Conservation (phyloP, 1,140 invertebrate genomes). For the Pseudoatta argentina region DNA sequence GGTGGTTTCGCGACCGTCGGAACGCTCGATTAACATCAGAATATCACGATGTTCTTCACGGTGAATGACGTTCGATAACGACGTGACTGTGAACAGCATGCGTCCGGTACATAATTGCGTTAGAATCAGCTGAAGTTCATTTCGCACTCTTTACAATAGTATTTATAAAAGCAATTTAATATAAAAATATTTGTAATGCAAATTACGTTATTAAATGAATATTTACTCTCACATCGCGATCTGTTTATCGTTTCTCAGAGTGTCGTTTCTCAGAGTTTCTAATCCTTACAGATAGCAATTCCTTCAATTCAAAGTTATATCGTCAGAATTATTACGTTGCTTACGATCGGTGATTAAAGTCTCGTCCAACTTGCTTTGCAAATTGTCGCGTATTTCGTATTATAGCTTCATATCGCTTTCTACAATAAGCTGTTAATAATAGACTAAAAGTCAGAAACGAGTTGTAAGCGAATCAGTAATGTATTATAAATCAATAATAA, state of each 20-base stretch:
- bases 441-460: too few relatives aligned
- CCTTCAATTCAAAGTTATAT: background rate
- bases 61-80: slow-evolving; percentile 36
- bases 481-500: too few relatives aligned
- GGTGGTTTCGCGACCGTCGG: slow-evolving; percentile 53
- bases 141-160: background rate
- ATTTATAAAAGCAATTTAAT: background rate
- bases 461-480: too few relatives aligned
- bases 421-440: too few relatives aligned
- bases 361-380: background rate
- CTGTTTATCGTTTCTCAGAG: background rate
- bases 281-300: background rate
- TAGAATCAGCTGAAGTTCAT: background rate
- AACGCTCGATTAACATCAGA: slow-evolving; percentile 65
- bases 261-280: background rate
- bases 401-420: background rate
- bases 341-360: background rate
- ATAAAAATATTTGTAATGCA: background rate
- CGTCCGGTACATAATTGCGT: background rate
- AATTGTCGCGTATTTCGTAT: background rate
- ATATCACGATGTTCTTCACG: slow-evolving; percentile 48
- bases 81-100: slow-evolving; percentile 19
- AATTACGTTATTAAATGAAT: background rate
- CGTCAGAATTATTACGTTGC: background rate
- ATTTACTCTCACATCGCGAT: background rate